Conservation (phyloP, 2,888 invertebrate genomes). For the Blastobasis adustella region DNA sequence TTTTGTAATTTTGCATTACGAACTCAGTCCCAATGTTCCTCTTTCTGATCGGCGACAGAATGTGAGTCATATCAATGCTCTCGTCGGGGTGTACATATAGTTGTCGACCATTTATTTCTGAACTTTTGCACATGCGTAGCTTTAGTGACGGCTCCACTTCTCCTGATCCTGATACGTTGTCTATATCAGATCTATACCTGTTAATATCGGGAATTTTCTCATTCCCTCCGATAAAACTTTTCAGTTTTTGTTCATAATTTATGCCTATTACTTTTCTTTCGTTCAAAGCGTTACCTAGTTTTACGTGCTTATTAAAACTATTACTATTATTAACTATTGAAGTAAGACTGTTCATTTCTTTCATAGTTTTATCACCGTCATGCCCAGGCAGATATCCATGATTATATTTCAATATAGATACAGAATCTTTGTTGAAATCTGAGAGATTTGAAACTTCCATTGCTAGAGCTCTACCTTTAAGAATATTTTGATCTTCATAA, state of each 20-base stretch:
- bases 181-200: constrained; percentile 46
- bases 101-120: constrained; percentile 38
- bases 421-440: constrained; percentile 27
- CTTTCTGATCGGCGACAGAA: constrained; percentile 44
- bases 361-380: constrained; percentile 14
- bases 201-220: constrained; percentile 54
- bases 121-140: constrained; percentile 49
- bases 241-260: constrained; percentile 39
- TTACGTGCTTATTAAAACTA: constrained; percentile 48
- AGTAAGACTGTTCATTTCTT: constrained; percentile 15
- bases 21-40: constrained; percentile 52
- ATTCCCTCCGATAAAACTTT: constrained; percentile 51
- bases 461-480: constrained; percentile 40
- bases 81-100: constrained; percentile 55
- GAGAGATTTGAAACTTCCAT: constrained; percentile 43
- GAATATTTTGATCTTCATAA: constrained; percentile 27
- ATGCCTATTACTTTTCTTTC: constrained; percentile 43
- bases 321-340: constrained; percentile 14
- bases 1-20: constrained; percentile 52
- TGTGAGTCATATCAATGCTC: constrained; percentile 47
- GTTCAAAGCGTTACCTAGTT: constrained; percentile 59
- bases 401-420: constrained; percentile 52
- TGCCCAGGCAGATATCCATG: constrained; percentile 43
- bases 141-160: constrained; percentile 39
- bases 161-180: constrained; percentile 19